Conservation (phyloP, 2,113 vertebrate species). For the Microtus montanus region DNA sequence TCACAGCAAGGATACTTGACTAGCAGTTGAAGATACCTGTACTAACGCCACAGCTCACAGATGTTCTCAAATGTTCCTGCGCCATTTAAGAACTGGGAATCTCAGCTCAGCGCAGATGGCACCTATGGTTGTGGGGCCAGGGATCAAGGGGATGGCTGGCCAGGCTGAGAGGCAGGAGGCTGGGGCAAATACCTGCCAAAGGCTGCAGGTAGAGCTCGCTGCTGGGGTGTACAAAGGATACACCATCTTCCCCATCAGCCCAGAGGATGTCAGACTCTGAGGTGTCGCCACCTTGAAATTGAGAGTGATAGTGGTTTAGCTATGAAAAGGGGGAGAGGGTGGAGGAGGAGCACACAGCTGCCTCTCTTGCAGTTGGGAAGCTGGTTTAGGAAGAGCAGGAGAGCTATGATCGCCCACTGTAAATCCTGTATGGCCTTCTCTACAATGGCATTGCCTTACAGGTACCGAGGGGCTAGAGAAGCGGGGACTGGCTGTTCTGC, state of each 20-base stretch:
- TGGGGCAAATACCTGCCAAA: slow-evolving; percentile 88
- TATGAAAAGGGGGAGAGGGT: background rate
- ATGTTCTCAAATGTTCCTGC: background rate
- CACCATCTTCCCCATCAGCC: slow-evolving; percentile 90
- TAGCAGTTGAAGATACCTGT: background rate
- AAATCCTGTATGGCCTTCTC: background rate
- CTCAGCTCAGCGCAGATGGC: background rate
- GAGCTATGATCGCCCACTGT: background rate
- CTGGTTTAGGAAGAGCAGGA: background rate
- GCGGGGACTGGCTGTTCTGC: background rate
- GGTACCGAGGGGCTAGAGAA: background rate
- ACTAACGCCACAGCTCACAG: background rate
- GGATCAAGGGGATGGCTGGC: background rate
- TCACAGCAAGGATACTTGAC: background rate
- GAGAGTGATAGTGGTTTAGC: slow-evolving; percentile 5
- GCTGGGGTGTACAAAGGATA: slow-evolving; percentile 92
- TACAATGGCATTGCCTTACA: background rate
- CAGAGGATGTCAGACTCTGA: slow-evolving; percentile 89
- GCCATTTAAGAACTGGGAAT: background rate
- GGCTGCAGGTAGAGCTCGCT: slow-evolving; percentile 94
- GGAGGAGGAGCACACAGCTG: background rate
- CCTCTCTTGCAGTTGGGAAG: background rate
- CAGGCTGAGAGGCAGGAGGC: background rate
- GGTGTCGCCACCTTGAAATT: slow-evolving; percentile 88
- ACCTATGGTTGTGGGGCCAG: background rate